Evolutionary conservation across 2,113 vertebrate species (phyloP).

Genomic region (rabbit (Oryctolagus cuniculus)): mOryCun1.1 NC_091434.1:89351501-89352000

Average conservation of each 20-base stretch:
- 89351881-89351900: no score
- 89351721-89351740: no score
- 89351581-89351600: background rate
- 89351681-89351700: no score
- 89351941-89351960: background rate
- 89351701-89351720: no score
- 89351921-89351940: background rate
- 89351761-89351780: no score
- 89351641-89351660: background rate
- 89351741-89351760: no score
- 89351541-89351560: background rate
- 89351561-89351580: background rate
- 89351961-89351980: background rate
- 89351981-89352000: background rate
- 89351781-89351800: no score
- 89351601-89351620: slow-evolving; percentile 3
- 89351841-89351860: no score
- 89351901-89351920: background rate
- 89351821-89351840: no score
- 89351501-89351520: slow-evolving; percentile 17
- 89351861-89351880: no score
- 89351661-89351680: no score
- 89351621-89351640: background rate
- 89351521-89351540: background rate
- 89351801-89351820: no score